phyloP scores from a whole-genome alignment of 1,140 invertebrate species.

The Cyclargus thomasi region DNA sequence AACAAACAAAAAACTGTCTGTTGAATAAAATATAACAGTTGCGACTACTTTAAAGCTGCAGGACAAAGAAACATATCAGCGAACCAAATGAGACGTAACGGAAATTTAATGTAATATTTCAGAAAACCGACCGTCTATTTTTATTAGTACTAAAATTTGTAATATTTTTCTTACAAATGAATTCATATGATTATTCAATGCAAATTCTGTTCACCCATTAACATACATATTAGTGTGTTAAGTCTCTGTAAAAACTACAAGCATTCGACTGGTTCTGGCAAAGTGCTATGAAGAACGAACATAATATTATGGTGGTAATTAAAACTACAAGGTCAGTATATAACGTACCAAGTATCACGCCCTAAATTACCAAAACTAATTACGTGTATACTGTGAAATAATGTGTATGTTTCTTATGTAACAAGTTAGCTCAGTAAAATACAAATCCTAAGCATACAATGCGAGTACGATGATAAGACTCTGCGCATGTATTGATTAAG shows the following conservation, averaged over 20 bases:
- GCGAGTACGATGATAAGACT: too few relatives aligned
- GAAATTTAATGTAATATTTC: neutral
- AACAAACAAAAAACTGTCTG: neutral
- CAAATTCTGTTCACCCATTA: neutral
- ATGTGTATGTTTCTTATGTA: neutral
- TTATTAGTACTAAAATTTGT: neutral
- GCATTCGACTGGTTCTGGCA: neutral
- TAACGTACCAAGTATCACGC: neutral
- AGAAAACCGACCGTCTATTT: neutral
- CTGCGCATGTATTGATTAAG: too few relatives aligned
- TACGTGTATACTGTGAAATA: neutral
- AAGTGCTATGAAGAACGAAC: neutral
- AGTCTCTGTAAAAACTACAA: neutral
- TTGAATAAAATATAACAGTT: neutral
- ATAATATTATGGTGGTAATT: neutral
- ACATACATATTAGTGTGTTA: neutral
- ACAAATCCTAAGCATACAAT: too few relatives aligned
- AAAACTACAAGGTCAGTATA: neutral
- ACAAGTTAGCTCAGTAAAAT: too few relatives aligned
- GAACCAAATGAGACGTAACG: neutral
- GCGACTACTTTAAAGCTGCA: neutral
- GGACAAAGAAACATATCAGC: neutral
- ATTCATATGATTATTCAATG: neutral
- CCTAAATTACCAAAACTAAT: neutral
- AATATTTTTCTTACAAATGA: neutral